Evolutionary conservation across 2,113 vertebrate species (phyloP).

Genomic region (Nothocercus nigrocapillus): DNA sequence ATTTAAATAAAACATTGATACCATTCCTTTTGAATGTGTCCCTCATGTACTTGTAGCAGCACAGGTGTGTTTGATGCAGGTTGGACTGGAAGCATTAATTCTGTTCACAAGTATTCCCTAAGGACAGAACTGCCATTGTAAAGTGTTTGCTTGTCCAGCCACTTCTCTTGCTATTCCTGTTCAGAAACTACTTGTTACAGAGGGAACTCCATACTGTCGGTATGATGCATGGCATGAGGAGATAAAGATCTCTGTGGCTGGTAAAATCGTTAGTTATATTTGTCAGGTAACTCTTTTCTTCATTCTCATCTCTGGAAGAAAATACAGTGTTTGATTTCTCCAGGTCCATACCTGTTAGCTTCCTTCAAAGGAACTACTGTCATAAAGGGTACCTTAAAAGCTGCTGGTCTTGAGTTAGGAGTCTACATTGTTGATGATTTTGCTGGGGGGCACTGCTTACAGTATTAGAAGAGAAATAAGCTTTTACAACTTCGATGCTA

Average conservation of each 20-base stretch:
- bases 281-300: not conserved
- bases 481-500: not conserved
- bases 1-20: not conserved
- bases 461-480: not conserved
- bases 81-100: not conserved
- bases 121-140: not conserved
- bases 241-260: not conserved
- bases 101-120: rapidly evolving
- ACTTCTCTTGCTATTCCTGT: not conserved
- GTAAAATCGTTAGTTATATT: not conserved
- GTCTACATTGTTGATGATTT: not conserved
- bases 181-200: not conserved
- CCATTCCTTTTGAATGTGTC: not conserved
- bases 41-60: not conserved
- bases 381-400: not conserved
- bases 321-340: not conserved
- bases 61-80: not conserved
- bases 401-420: not conserved
- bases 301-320: not conserved
- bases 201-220: not conserved
- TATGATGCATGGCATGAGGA: not conserved
- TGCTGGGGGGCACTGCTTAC: not conserved
- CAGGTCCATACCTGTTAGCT: not conserved
- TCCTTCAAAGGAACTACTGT: not conserved
- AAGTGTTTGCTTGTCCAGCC: not conserved